Base-by-base conservation (phyloP, 1,140 invertebrate genomes). In the Maniola jurtina region DNA sequence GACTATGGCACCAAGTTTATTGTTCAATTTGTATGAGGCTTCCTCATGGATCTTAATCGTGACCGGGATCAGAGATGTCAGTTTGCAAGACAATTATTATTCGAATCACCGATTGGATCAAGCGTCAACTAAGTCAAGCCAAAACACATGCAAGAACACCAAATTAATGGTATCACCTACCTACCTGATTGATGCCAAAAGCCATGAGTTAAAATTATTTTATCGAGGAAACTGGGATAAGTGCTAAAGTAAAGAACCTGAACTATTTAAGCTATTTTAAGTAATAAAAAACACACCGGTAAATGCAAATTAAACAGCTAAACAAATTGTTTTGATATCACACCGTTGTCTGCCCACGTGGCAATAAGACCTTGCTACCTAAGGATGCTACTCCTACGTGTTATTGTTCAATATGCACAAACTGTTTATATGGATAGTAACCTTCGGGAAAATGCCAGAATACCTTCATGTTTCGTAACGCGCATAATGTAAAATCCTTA, bases 351-450 rank as follows among this genome's bases (percentile, higher is more conserved):
- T 64, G 48, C 66, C 66, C 66, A 68, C 66, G 56, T 34, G 25
- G 52, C 25, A 2, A 54, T 52, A 60, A 48, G 16, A 16, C 11
- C 61, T 36, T 47, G 15, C 59, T 48, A 40, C 40, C 48, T 60
- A 59, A 63, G 61, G 66, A 68, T 68, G 66, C 8, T 64, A 63
- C 61, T 52, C 66, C 66, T 60, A 68, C 66, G 38, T 68, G 16
- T 58, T 54, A n/a, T 68, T 57, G 45, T 61, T 67, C 59, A 64
- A 64, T 42, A 52, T 25, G 36, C 38, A 66, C 33, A 36, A 47
- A 58, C 55, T 36, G 57, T 36, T 34, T 55, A 57, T 66, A 66
- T 61, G 60, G 55, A 57, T 56, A 62, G 58, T 38, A 68, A 68
- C 66, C 66, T 68, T 68, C 66, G 47, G 54, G 16, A 52, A 61